These are phyloP conservation scores for Zoanthus solanderi DNA, from an alignment of 92 coral and sea anemone genomes.

Conservation along the genomic window DNA sequence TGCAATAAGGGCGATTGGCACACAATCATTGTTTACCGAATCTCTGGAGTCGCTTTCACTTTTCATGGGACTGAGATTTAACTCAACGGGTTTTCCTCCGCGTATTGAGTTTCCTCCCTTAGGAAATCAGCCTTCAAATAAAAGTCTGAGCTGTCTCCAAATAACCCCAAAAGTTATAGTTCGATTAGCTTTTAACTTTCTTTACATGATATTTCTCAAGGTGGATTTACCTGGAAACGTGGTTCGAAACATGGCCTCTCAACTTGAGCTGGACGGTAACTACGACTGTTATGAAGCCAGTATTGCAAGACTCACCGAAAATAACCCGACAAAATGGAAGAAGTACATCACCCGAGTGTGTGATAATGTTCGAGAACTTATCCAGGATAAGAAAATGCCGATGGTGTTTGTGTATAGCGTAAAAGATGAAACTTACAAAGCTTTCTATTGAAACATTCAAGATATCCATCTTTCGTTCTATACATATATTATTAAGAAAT, in stretches of 20 bases:
- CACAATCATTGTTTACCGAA: too few species aligned
- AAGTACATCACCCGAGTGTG: conserved; percentile 80
- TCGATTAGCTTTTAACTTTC: background rate
- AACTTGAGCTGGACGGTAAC: conserved; percentile 81
- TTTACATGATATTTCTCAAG: conserved; percentile 48
- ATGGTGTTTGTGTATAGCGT: conserved; percentile 86
- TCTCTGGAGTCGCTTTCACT: too few species aligned
- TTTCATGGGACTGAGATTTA: too few species aligned
- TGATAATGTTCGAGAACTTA: conserved; percentile 81
- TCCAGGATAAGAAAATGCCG: conserved; percentile 76
- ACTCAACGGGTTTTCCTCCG: too few species aligned
- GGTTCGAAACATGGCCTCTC: conserved; percentile 75
- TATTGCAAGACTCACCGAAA: conserved; percentile 78
- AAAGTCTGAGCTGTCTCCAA: too few species aligned
- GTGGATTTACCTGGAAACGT: conserved; percentile 92
- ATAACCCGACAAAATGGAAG: conserved; percentile 70
- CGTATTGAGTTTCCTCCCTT: too few species aligned
- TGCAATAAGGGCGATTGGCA: too few species aligned
- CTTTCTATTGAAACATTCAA: conserved; percentile 66
- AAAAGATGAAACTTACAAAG: conserved; percentile 82
- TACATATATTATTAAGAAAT: background rate
- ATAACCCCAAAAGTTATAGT: background rate
- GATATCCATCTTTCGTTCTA: background rate
- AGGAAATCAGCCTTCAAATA: background rate
- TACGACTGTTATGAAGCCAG: conserved; percentile 73